These are phyloP conservation scores for Cynaeus angustus DNA, from an alignment of 2,888 invertebrate genomes.

Conservation along the genomic window DNA sequence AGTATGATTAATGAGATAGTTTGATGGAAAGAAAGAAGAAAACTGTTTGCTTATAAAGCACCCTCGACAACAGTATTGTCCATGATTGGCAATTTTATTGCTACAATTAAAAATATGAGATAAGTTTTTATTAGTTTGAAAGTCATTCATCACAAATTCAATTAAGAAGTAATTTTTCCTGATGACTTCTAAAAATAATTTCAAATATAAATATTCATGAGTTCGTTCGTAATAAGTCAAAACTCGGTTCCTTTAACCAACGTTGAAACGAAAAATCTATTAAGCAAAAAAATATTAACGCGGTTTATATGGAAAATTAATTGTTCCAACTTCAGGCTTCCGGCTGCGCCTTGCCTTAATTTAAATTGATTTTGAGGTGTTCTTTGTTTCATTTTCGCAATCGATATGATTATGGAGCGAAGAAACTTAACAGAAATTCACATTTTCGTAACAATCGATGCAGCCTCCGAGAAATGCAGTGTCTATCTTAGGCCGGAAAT, in stretches of 20 bases:
- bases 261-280: slow-evolving; percentile 45
- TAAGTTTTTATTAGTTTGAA: slow-evolving; percentile 48
- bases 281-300: slow-evolving; percentile 49
- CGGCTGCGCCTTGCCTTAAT: slow-evolving; percentile 42
- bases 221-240: slow-evolving; percentile 54
- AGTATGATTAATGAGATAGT: slow-evolving; percentile 41
- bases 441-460: too few relatives aligned
- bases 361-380: slow-evolving; percentile 46
- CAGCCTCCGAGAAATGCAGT: slow-evolving; percentile 27
- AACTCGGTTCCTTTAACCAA: slow-evolving; percentile 39
- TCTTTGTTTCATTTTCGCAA: slow-evolving; percentile 44
- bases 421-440: slow-evolving; percentile 25
- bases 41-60: slow-evolving; percentile 28
- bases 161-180: slow-evolving; percentile 58
- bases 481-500: slow-evolving; percentile 52
- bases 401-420: slow-evolving; percentile 48
- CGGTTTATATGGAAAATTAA: slow-evolving; percentile 49
- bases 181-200: slow-evolving; percentile 52
- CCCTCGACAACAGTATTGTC: slow-evolving; percentile 11
- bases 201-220: slow-evolving; percentile 58
- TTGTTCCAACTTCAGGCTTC: slow-evolving; percentile 44
- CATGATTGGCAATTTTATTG: slow-evolving; percentile 42
- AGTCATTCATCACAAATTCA: slow-evolving; percentile 57
- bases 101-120: slow-evolving; percentile 41
- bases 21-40: slow-evolving; percentile 31